Conservation (phyloP, 2,797 vertebrate genomes). For the Microctenopoma steveboyesi region DNA sequence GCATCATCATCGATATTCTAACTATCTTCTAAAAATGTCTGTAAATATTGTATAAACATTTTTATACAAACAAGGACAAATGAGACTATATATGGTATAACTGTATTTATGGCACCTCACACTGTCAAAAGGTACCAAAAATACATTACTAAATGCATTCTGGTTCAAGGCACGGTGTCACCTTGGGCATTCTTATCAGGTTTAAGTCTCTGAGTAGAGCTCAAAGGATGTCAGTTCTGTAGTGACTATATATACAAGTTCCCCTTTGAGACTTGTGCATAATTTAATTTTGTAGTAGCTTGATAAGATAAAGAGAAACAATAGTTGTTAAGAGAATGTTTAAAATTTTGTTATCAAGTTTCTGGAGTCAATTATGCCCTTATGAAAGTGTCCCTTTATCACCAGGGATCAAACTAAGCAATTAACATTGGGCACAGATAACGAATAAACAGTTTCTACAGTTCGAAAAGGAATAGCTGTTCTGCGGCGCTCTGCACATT, state of each 20-base stretch:
- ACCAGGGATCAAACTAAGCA: conserved; percentile 69
- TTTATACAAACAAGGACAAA: too few relatives aligned
- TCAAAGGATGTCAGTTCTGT: conserved; percentile 36
- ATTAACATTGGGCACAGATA: conserved; percentile 74
- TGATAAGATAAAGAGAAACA: conserved; percentile 71
- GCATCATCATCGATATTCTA: neutral
- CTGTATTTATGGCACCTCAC: neutral
- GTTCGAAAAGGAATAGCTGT: conserved; percentile 48
- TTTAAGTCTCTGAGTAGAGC: conserved; percentile 40
- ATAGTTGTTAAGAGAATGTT: conserved; percentile 44
- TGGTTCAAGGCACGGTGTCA: neutral
- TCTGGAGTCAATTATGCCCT: conserved; percentile 69
- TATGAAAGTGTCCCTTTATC: conserved; percentile 72
- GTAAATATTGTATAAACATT: too few relatives aligned
- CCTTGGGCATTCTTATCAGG: conserved; percentile 21
- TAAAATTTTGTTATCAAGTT: conserved; percentile 48
- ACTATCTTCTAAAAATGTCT: neutral
- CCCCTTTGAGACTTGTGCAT: conserved; percentile 61
- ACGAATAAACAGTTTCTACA: conserved; percentile 47
- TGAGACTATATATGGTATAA: neutral
- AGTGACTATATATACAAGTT: conserved; percentile 49
- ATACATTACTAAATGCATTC: conserved; percentile 11
- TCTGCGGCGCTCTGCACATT: conserved; percentile 37
- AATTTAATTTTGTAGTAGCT: conserved; percentile 68
- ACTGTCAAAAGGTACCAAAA: neutral